A percentile compares a stretch with the other conserved stretches of the same genome.
phyloP scores from a whole-genome alignment of 2,888 invertebrate species.

The Theodoxus fluviatilis region DNA sequence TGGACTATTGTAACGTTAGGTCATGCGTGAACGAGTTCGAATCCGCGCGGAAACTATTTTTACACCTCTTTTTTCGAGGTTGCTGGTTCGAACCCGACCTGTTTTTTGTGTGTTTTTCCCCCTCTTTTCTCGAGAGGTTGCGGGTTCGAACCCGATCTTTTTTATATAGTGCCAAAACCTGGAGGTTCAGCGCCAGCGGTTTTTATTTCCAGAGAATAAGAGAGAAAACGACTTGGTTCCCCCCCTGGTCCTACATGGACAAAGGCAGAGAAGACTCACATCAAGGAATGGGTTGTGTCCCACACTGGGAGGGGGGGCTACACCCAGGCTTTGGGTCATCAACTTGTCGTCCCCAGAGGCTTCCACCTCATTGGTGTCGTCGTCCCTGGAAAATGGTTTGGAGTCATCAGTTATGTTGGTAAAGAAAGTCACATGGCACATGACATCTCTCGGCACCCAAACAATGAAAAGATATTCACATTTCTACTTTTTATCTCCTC shows the following conservation, averaged over 20 bases:
- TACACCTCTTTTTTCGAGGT: no score
- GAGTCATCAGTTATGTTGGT: no score
- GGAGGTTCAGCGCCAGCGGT: neutral
- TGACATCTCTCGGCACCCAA: no score
- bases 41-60: no score
- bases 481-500: no score
- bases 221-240: no score
- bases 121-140: neutral
- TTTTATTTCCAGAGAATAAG: no score
- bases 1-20: no score
- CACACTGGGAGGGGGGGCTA: constrained; percentile 32
- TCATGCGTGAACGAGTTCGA: no score
- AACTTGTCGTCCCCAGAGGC: constrained; percentile 29
- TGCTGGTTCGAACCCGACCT: no score
- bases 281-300: constrained; percentile 72
- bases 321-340: constrained; percentile 20
- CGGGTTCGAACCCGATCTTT: neutral
- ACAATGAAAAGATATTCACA: neutral
- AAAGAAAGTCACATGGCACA: no score
- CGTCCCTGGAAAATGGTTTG: constrained; percentile 43
- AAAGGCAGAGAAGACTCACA: constrained; percentile 51
- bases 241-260: no score
- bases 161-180: neutral
- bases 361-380: constrained; percentile 39
- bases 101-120: neutral